phyloP scores from a whole-genome alignment of 2,797 vertebrate genomes.

The Trachurus trachurus region DNA sequence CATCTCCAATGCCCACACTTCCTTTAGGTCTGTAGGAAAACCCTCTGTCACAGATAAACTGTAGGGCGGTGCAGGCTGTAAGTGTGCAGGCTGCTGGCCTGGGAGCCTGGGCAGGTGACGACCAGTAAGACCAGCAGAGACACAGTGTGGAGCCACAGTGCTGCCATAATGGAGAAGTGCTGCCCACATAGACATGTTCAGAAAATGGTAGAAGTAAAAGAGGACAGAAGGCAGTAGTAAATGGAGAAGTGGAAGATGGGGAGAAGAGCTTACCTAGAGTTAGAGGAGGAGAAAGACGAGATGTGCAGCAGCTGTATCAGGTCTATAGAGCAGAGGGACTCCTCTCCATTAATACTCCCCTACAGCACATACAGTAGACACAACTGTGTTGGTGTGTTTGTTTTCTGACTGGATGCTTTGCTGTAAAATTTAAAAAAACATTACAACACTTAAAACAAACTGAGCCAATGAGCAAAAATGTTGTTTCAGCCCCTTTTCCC shows the following conservation, averaged over 20 bases:
- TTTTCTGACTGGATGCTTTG: not conserved
- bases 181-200: conserved; percentile 5
- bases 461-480: no score
- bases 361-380: conserved; percentile 3
- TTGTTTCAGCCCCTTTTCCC: no score
- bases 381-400: not conserved
- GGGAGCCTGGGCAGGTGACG: no score
- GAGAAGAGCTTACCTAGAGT: not conserved
- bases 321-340: conserved; percentile 8
- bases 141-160: no score
- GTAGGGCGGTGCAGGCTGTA: no score
- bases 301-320: conserved; percentile 20
- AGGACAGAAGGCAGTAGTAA: not conserved
- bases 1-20: conserved; percentile 79
- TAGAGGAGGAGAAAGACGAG: not conserved
- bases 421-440: no score
- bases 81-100: no score
- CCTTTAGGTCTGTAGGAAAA: conserved; percentile 85
- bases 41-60: conserved; percentile 86
- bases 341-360: conserved; percentile 67
- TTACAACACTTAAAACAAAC: no score
- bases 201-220: not conserved
- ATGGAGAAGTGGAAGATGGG: no score
- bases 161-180: not conserved
- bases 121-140: no score